phyloP scores from a whole-genome alignment of 2,113 vertebrate genomes.

The Physeter macrocephalus region DNA sequence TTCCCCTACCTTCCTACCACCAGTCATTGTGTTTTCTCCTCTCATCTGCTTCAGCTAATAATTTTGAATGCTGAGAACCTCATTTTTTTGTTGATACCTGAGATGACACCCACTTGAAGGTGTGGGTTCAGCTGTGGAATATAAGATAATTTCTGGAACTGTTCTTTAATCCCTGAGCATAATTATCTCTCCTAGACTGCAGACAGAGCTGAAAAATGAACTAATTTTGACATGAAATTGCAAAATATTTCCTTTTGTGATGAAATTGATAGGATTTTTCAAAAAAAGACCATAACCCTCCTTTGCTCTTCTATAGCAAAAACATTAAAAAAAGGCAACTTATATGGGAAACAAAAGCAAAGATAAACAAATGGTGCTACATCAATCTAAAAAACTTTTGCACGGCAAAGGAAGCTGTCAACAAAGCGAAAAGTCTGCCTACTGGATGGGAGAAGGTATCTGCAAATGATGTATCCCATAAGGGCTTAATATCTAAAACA shows the following conservation, averaged over 20 bases:
- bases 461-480: neutral
- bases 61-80: neutral
- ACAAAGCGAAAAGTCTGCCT: neutral
- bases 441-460: neutral
- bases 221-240: slow-evolving; percentile 35
- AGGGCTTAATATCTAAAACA: neutral
- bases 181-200: neutral
- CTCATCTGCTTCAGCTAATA: neutral
- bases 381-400: neutral
- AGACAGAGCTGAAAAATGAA: slow-evolving; percentile 47
- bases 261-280: neutral
- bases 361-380: neutral
- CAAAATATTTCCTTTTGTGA: slow-evolving; percentile 33
- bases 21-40: neutral
- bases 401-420: neutral
- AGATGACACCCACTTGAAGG: neutral
- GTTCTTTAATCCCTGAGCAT: neutral
- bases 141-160: neutral
- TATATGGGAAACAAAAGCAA: neutral
- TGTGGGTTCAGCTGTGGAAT: neutral
- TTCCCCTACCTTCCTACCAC: too few species aligned
- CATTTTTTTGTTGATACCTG: neutral
- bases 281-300: neutral
- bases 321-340: neutral
- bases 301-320: neutral